These are phyloP conservation scores for Macrotus californicus DNA, from an alignment of 2,113 vertebrate genomes.

Conservation along the genomic window DNA sequence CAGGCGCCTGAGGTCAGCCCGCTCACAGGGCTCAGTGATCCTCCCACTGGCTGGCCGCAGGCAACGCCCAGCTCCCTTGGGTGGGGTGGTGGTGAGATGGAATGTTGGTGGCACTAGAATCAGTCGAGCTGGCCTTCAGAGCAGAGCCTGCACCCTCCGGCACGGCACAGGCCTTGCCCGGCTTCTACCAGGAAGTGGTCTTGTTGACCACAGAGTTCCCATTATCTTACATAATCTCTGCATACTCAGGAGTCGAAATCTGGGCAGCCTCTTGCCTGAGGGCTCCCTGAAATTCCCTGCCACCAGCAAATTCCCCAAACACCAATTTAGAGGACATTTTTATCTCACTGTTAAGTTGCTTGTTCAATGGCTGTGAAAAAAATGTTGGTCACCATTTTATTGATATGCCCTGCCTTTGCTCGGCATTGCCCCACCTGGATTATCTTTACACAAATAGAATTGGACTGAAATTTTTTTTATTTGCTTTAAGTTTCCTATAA, in stretches of 20 bases:
- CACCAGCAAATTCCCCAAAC: neutral
- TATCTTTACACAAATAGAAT: neutral
- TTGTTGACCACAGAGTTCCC: neutral
- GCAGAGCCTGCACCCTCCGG: no score
- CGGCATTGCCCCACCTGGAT: neutral
- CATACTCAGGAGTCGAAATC: neutral
- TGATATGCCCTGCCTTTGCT: neutral
- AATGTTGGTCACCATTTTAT: neutral
- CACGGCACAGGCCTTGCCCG: neutral
- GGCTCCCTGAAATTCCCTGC: neutral
- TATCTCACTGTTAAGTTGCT: neutral
- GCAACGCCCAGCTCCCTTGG: neutral
- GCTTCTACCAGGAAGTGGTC: neutral
- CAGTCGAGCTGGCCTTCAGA: neutral
- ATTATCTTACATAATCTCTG: neutral
- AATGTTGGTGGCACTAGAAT: neutral
- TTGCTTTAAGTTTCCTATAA: neutral
- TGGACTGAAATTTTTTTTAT: neutral
- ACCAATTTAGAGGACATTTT: neutral
- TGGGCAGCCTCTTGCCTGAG: neutral
- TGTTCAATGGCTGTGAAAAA: neutral
- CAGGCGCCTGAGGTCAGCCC: neutral
- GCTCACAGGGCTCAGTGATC: neutral
- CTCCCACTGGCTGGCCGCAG: no score
- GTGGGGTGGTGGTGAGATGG: neutral